Base-by-base conservation (phyloP, 2,888 invertebrate genomes). In the Drosophila parthenogenetica region DNA sequence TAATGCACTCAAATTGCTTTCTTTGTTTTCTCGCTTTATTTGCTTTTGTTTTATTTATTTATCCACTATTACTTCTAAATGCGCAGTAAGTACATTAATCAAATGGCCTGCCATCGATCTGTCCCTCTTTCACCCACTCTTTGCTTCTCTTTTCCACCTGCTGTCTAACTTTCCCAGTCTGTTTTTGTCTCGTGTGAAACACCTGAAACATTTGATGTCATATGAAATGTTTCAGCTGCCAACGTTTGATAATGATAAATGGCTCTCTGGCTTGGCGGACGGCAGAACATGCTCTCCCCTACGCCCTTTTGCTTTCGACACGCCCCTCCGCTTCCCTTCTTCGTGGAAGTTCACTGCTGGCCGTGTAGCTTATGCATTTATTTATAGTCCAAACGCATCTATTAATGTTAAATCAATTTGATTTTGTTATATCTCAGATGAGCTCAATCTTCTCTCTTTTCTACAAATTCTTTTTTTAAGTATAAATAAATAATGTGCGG, bases 191-290 rank as follows among this genome's bases (percentile, higher is more conserved):
- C 40, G 45, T 65, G 67, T 39, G 49, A 61, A 62, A 67, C 77
- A 86, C 75, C 81, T 84, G 77, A 76, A 66, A 67, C 68, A 54
- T 53, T 69, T 61, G 62, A 81, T 77, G 77, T 66, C 87, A 69
- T 74, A 63, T 70, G 60, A 79, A 86, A 79, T 72, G 79, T 67
- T 81, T 73, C 75, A 79, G 69, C 80, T 82, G 82, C 62, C 74
- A 81, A 43, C 51, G 35, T 50, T 67, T 80, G 79, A 83, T 84
- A 81, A 83, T 87, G 83, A 87, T 87, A 79, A 87, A 83, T 84
- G 74, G 61, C 70, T 63, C 55, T 64, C 57, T 64, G 55, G 54
- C 54, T 46, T 55, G 54, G 32, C 62, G 49, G 55, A 54, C 57
- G 50, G 48, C 32, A 32, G 40, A 59, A 48, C 51, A 22, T 45